Base-by-base conservation (phyloP, 2,888 invertebrate genomes). In the Anthrax anthrax region DNA sequence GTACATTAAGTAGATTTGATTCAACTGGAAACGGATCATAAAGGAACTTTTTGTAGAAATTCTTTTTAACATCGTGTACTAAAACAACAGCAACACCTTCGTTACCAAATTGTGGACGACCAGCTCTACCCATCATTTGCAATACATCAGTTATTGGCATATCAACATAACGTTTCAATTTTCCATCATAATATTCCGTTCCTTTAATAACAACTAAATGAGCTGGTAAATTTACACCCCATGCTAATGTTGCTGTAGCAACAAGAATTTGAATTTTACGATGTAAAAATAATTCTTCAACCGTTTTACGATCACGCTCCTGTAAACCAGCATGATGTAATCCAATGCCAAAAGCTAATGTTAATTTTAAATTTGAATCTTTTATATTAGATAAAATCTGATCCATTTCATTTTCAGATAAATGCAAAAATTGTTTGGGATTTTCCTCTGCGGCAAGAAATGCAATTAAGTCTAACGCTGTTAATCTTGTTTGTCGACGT, bases 1-100 rank as follows among this genome's bases (percentile, higher is more conserved):
- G 64, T 0, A 94, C 96, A 47, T 80, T 78, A 8, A 96, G 70
- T 38, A 99, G 68, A 61, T 88, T 94, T 1, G 97, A 97, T 67
- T 98, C 98, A 0, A 99, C 97, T 0, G 98, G 98, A 70, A 99
- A 98, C 0, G 98, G 98, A 64, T 98, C 96, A 67, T 98, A 97
- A 0, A 99, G 71, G 72, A 98, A 99, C 65, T 95, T 95, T 64
- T 95, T 95, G 72, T 99, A 99, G 72, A 97, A 99, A 64, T 89
- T 89, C 69, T 99, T 98, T 70, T 97, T 97, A 41, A 88, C 79
- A 59, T 98, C 97, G 60, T 98, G 97, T 0, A 99, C 87, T 52
- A 88, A 70, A 2, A 89, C 85, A 6, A 87, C 85, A 0, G 88
- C 88, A 1, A 88, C 81, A 0, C 89, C 98, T 56, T 87, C 84